phyloP scores from a whole-genome alignment of 2,888 invertebrate species.

The Halictus ligatus region DNA sequence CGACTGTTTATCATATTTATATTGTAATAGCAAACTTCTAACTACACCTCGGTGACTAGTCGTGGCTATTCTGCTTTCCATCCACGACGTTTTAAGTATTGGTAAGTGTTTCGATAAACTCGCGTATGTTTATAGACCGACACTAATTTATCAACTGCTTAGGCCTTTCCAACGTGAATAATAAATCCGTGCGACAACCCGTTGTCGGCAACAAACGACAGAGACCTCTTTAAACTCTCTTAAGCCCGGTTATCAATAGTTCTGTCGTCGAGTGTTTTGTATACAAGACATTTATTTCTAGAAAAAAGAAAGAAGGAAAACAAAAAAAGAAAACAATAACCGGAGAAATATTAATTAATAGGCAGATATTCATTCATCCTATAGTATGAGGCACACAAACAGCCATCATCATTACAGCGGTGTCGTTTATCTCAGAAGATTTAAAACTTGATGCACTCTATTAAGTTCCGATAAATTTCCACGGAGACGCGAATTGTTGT shows the following conservation, averaged over 20 bases:
- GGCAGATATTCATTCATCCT: slow-evolving; percentile 62
- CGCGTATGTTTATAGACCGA: slow-evolving; percentile 47
- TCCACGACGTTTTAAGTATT: slow-evolving; percentile 20
- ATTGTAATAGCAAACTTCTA: slow-evolving; percentile 53
- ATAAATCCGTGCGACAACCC: slow-evolving; percentile 26
- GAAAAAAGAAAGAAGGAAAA: slow-evolving; percentile 55
- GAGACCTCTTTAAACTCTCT: slow-evolving; percentile 16
- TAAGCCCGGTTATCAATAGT: slow-evolving; percentile 28
- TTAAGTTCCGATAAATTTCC: slow-evolving; percentile 27
- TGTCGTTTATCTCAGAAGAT: slow-evolving; percentile 41
- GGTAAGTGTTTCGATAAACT: slow-evolving; percentile 34
- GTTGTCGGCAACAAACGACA: slow-evolving; percentile 21
- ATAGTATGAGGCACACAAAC: slow-evolving; percentile 65
- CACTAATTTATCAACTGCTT: slow-evolving; percentile 53
- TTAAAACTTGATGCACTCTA: slow-evolving; percentile 45
- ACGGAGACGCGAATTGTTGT: slow-evolving; percentile 28
- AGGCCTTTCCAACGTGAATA: slow-evolving; percentile 53
- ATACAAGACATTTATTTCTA: slow-evolving; percentile 41
- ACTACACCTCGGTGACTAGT: slow-evolving; percentile 48
- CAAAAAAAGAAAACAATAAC: slow-evolving; percentile 20
- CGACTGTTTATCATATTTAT: slow-evolving; percentile 50
- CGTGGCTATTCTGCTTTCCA: slow-evolving; percentile 24
- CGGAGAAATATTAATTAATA: slow-evolving; percentile 43
- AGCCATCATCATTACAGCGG: slow-evolving; percentile 56
- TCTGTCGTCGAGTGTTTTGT: slow-evolving; percentile 25